These are phyloP conservation scores for Otus sunia DNA, from an alignment of 2,113 vertebrate genomes.

Conservation along the genomic window DNA sequence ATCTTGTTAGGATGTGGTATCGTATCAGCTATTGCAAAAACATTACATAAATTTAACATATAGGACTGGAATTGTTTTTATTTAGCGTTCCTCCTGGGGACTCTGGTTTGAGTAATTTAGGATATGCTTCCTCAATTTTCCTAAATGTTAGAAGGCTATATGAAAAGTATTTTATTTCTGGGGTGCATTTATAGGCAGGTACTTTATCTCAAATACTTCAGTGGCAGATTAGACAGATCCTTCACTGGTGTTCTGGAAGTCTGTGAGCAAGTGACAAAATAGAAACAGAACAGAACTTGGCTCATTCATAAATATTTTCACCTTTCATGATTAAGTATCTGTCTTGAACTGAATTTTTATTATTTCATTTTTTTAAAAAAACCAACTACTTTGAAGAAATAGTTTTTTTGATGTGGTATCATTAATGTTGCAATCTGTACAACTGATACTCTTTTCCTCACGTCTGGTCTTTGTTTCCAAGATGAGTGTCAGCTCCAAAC, in stretches of 20 bases:
- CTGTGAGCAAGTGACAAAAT: background rate
- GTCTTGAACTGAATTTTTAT: background rate
- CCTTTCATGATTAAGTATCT: background rate
- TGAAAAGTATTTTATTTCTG: background rate
- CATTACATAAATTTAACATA: background rate
- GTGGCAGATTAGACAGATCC: background rate
- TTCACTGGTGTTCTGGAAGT: background rate
- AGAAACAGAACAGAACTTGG: background rate
- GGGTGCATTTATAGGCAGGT: background rate
- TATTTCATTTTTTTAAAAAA: background rate
- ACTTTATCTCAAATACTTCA: background rate
- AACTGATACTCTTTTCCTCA: background rate
- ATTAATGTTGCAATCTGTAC: background rate
- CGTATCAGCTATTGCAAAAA: background rate
- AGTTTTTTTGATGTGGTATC: accelerated
- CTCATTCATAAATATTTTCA: background rate
- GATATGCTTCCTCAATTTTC: background rate
- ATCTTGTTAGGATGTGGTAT: background rate
- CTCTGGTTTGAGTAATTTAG: background rate
- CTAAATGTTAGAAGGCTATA: background rate
- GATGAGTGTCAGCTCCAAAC: background rate
- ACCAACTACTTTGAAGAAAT: background rate
- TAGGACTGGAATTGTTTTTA: background rate
- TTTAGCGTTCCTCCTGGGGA: background rate
- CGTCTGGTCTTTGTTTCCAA: background rate